Evolutionary conservation across 2,888 invertebrate species (phyloP).

Genomic region (Chymomyza amoena): DNA sequence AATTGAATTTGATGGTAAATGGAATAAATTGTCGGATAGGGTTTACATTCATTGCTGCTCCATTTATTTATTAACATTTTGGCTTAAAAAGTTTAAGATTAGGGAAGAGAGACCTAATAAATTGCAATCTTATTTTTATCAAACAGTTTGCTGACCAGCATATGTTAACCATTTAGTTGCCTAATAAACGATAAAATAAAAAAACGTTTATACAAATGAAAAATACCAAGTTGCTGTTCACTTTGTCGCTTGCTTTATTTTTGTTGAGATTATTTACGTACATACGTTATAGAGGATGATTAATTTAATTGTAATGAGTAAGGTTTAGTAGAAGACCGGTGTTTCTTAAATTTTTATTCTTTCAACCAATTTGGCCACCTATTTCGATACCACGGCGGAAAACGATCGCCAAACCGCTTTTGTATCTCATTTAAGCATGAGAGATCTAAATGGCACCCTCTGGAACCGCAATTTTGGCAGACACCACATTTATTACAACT

Average conservation of each 20-base stretch:
- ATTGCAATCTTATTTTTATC: not conserved
- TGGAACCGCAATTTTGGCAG: constrained; percentile 35
- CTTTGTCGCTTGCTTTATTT: constrained; percentile 38
- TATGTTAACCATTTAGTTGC: constrained; percentile 6
- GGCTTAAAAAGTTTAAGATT: constrained; percentile 24
- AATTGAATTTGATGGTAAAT: constrained; percentile 3
- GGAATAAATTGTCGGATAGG: not conserved
- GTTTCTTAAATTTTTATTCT: not conserved
- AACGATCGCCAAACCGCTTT: not conserved
- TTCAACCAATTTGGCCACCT: not conserved
- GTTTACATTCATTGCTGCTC: not conserved
- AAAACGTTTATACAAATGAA: constrained; percentile 14
- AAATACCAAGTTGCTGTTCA: constrained; percentile 11
- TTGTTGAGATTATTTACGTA: constrained; percentile 33
- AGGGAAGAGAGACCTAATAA: not conserved
- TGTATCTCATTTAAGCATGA: not conserved
- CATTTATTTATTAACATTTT: constrained; percentile 48
- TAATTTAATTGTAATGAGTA: not conserved
- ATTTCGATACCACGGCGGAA: not conserved
- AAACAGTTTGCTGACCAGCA: constrained; percentile 6
- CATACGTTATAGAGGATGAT: not conserved
- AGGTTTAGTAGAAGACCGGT: not conserved
- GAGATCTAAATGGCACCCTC: constrained; percentile 4
- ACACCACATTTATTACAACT: constrained; percentile 30
- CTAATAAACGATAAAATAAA: constrained; percentile 17